Evolutionary conservation across 2,797 vertebrate genomes (phyloP).

Genomic region (Tamandua tetradactyla): DNA sequence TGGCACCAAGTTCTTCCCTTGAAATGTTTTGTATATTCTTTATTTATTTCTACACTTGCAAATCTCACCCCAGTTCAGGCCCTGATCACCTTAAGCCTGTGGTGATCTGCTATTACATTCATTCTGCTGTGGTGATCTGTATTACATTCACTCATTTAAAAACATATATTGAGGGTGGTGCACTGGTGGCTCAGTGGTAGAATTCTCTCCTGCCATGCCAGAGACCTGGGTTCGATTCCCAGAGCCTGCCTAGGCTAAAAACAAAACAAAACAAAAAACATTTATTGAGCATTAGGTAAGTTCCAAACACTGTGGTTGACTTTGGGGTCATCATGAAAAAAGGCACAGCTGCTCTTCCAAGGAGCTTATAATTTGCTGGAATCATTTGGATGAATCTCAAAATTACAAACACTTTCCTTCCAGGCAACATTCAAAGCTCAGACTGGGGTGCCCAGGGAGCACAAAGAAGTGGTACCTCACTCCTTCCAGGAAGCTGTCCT

Average conservation of each 20-base stretch:
- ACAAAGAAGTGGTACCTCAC: not conserved
- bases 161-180: not conserved
- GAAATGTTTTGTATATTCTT: not conserved
- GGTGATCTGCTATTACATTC: no score
- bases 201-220: no score
- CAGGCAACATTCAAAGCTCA: slow-evolving; percentile 9
- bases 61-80: not conserved
- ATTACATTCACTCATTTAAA: not conserved
- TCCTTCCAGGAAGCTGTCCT: not conserved
- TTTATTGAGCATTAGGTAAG: not conserved
- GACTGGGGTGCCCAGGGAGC: not conserved
- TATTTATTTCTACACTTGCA: not conserved
- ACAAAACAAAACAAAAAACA: no score
- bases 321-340: not conserved
- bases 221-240: no score
- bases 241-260: no score
- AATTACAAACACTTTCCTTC: not conserved
- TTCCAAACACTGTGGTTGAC: not conserved
- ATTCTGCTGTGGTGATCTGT: not conserved
- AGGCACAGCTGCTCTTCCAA: not conserved
- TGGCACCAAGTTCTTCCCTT: slow-evolving; percentile 7
- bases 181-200: no score
- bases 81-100: not conserved
- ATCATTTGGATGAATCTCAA: not conserved
- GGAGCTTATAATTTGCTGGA: not conserved